These are phyloP conservation scores for Caenorhabditis panamensis DNA, from an alignment of 2,888 invertebrate species.

Conservation along the genomic window DNA sequence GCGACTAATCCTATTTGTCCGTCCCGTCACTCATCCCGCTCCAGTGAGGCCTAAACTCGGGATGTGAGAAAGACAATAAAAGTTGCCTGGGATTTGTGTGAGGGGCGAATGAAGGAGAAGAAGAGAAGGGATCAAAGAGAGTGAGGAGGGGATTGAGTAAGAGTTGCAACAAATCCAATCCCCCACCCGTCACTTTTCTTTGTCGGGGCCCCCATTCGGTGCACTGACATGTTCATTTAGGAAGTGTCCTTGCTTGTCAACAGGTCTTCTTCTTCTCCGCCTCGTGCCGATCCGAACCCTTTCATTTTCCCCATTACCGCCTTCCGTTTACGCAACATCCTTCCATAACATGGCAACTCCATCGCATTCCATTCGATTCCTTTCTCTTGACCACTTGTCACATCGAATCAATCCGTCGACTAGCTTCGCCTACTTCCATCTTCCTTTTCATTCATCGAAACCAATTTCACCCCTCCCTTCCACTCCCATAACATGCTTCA, in stretches of 20 bases:
- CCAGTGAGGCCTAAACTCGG: too few relatives aligned
- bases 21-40: background rate
- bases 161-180: constrained; percentile 54
- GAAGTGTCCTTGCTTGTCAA: constrained; percentile 56
- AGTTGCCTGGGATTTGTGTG: constrained; percentile 8
- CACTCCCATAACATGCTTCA: constrained; percentile 54
- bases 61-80: constrained; percentile 52
- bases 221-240: constrained; percentile 52
- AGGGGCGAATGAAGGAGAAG: constrained; percentile 11
- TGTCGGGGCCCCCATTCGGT: constrained; percentile 5
- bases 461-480: constrained; percentile 32
- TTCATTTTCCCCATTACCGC: constrained; percentile 29
- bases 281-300: constrained; percentile 33
- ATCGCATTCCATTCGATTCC: constrained; percentile 30
- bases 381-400: constrained; percentile 57
- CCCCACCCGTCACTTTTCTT: constrained; percentile 18
- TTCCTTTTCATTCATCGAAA: constrained; percentile 20
- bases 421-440: constrained; percentile 29
- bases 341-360: constrained; percentile 18
- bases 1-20: constrained; percentile 39
- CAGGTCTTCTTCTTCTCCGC: constrained; percentile 40
- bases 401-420: constrained; percentile 46
- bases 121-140: constrained; percentile 1
- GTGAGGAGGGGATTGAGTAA: constrained; percentile 14
- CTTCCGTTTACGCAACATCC: constrained; percentile 52